A percentile compares a stretch with the other conserved stretches of the same genome.
phyloP scores from a whole-genome alignment of 2,888 invertebrate genomes.

The Ectobius pallidus region DNA sequence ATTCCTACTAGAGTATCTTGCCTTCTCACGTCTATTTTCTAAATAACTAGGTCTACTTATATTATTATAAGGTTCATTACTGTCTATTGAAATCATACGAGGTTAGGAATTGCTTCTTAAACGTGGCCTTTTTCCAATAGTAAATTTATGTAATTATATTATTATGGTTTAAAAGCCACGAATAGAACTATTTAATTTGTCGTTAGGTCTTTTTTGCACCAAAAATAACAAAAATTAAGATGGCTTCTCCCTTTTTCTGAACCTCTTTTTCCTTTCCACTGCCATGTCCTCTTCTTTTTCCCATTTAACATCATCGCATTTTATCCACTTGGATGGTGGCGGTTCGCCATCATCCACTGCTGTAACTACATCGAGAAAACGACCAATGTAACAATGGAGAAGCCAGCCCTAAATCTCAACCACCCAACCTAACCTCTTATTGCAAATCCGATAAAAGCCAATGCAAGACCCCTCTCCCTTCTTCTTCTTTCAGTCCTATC shows the following conservation, averaged over 20 bases:
- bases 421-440: constrained; percentile 23
- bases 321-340: background rate
- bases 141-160: no score
- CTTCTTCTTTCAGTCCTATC: no score
- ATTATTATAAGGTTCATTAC: no score
- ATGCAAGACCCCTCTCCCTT: constrained; percentile 8
- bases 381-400: constrained; percentile 29
- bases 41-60: no score
- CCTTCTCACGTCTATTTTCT: no score
- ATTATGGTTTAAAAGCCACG: no score
- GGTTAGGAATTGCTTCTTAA: no score
- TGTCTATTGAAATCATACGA: no score
- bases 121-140: no score
- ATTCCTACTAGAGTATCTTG: no score
- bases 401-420: background rate
- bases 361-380: constrained; percentile 12
- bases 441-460: constrained; percentile 31
- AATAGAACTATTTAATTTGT: no score
- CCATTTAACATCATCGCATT: constrained; percentile 16
- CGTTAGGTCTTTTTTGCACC: no score
- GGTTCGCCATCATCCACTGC: constrained; percentile 16
- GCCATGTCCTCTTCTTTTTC: background rate
- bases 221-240: constrained; percentile 4
- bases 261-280: background rate
- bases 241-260: constrained; percentile 21